Evolutionary conservation across 2,888 invertebrate species (phyloP).

Genomic region (Drosophila austrosaltans): DNA sequence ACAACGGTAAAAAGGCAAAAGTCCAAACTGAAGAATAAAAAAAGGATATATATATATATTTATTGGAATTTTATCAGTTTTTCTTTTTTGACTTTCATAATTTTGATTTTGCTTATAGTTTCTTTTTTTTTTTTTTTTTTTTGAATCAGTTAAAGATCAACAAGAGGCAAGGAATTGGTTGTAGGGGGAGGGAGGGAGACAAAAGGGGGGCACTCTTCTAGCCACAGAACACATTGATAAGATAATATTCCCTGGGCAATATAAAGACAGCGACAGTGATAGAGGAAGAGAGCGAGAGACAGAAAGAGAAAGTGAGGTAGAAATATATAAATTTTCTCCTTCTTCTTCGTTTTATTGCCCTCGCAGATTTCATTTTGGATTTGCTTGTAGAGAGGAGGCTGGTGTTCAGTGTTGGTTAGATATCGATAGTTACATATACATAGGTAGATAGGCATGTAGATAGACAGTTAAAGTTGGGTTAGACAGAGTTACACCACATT

Average conservation of each 20-base stretch:
- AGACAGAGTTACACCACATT: background rate
- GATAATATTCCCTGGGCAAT: background rate
- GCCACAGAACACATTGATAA: constrained; percentile 1
- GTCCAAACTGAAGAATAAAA: background rate
- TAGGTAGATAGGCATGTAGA: background rate
- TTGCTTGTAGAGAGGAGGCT: background rate
- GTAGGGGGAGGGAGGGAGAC: background rate
- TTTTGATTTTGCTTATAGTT: too few relatives aligned
- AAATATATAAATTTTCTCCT: background rate
- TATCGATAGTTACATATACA: background rate
- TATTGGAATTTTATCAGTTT: background rate
- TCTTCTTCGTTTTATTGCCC: background rate
- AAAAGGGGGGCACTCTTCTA: background rate
- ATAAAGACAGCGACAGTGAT: background rate
- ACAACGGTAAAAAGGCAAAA: constrained; percentile 3
- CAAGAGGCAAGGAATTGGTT: background rate
- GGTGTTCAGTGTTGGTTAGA: constrained; percentile 3
- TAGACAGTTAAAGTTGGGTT: background rate
- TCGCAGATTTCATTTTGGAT: background rate
- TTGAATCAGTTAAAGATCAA: background rate
- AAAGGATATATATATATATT: background rate
- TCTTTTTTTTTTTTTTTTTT: background rate
- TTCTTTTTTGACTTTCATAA: background rate
- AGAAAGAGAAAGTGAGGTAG: too few relatives aligned
- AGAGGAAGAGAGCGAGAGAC: background rate